Evolutionary conservation across 2,888 invertebrate species (phyloP), one percentile per base, ranked within the genome.

Genomic region (Caenorhabditis auriculariae): DNA sequence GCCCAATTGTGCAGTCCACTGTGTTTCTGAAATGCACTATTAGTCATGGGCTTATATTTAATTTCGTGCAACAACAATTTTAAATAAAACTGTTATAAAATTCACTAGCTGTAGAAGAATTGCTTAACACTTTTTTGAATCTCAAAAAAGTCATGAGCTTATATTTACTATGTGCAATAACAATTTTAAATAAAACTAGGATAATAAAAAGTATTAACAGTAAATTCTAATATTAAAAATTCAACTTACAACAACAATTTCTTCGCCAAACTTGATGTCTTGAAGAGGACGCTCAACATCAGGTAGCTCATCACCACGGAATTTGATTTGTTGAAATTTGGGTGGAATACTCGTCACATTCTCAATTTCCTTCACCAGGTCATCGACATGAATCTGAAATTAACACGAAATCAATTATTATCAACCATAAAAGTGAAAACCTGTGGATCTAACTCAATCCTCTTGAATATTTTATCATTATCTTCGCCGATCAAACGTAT

Each of bases 231-330:
- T 57, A 56, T 15, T 52, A 50, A 61, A 63, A 63, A 63, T 54
- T 63, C 55, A 52, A 57, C 49, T 60, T 64, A 64, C 64, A 29
- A 64, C 55, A 19, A 60, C 46, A 37, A 64, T 5, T 46, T 64
- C 60, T 32, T 60, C 56, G 38, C 41, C 45, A 56, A 43, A 26
- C 39, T 56, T 53, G 23, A 56, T 54, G 23, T 21, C 24, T 57
- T 39, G 43, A 51, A 63, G 26, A 41, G 63, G 59, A 38, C n/a
- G 48, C 35, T 42, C 35, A 42, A 42, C 39, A 38, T 19, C 38
- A 44, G 54, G 42, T 32, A 59, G 54, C 17, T 42, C 26, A 4
- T 51, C 39, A 47, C 54, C 54, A 51, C 48, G 48, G 39, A 59
- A 55, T 52, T 48, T 23, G 52, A 59, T 28, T 51, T 59, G 23